These are phyloP conservation scores for Stenodera caucasica DNA, from an alignment of 2,888 invertebrate genomes.

Conservation along the genomic window DNA sequence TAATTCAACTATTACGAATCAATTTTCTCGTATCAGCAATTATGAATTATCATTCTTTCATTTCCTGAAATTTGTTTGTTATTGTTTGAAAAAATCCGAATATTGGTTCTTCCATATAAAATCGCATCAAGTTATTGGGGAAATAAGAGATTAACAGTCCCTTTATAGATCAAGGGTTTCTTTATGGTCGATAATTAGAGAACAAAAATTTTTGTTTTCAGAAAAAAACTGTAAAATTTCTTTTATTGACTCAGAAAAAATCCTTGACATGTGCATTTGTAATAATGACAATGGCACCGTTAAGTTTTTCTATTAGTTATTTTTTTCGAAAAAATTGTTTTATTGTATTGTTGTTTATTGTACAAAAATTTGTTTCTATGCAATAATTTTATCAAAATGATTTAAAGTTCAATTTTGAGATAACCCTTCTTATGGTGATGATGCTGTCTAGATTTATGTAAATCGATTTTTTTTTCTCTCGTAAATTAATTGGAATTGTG, in stretches of 20 bases:
- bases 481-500: no score
- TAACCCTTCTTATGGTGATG: neutral
- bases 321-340: neutral
- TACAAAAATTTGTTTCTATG: slow-evolving; percentile 3
- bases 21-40: neutral
- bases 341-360: neutral
- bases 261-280: neutral
- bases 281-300: neutral
- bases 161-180: neutral
- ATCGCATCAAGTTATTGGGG: no score
- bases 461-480: neutral
- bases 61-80: neutral
- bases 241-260: neutral
- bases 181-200: neutral
- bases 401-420: neutral
- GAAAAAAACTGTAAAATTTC: neutral
- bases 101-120: neutral
- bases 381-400: slow-evolving; percentile 6
- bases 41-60: neutral
- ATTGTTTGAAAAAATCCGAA: neutral
- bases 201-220: neutral
- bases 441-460: neutral
- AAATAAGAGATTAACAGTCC: no score
- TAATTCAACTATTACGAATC: neutral
- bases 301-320: neutral